phyloP scores from a whole-genome alignment of 2,888 invertebrate genomes.

The Globia sparganii region DNA sequence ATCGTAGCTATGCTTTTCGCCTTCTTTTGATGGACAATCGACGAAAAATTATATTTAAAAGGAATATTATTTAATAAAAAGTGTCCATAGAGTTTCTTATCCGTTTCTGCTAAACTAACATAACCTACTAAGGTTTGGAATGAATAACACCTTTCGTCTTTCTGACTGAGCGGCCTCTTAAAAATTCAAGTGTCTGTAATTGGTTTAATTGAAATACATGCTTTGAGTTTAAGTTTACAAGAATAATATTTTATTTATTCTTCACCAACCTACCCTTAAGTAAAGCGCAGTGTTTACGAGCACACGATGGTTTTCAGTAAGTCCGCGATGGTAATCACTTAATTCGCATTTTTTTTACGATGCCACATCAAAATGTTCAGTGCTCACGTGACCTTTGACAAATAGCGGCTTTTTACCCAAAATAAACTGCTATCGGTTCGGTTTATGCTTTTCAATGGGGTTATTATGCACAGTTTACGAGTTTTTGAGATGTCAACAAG shows the following conservation, averaged over 20 bases:
- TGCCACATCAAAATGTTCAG: constrained; percentile 63
- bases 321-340: constrained; percentile 74
- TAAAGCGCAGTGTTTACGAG: constrained; percentile 70
- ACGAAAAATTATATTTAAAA: not conserved
- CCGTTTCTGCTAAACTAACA: no score
- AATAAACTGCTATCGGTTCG: constrained; percentile 47
- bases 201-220: no score
- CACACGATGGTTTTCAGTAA: constrained; percentile 69
- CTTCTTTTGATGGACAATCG: not conserved
- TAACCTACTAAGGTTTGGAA: no score
- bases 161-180: no score
- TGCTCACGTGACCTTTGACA: constrained; percentile 62
- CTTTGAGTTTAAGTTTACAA: no score
- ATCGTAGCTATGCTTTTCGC: not conserved
- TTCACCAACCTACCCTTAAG: constrained; percentile 57
- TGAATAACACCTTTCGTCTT: no score
- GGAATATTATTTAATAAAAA: no score
- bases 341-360: constrained; percentile 72
- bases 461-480: constrained; percentile 48
- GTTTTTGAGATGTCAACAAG: constrained; percentile 33
- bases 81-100: no score
- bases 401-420: constrained; percentile 45
- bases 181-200: no score
- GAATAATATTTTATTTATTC: not conserved
- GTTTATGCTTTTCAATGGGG: constrained; percentile 41